Base-by-base conservation (phyloP, 2,797 vertebrate species). In the Bovichtus diacanthus region DNA sequence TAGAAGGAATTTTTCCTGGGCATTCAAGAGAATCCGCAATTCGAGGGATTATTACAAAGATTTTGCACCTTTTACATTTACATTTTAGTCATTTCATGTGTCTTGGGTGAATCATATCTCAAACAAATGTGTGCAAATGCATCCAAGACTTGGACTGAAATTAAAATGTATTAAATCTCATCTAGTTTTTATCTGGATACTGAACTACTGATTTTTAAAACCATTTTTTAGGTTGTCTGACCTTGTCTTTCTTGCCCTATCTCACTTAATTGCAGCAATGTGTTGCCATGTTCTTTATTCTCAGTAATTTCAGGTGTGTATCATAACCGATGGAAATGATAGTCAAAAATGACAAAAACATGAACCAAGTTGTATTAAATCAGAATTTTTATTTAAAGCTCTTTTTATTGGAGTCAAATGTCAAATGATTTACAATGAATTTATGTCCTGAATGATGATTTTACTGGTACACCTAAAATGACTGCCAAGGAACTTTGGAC, bases 401-500 rank as follows among this genome's bases (percentile, higher is more conserved):
- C 3, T 25, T 56, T 31, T 23, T 2, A 39, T 13, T 11, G 0
- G 18, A 68, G 38, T 60, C 4, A 50, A 75, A 64, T 61, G 34
- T 29, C 41, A 59, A 16, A 38, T 2, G 3, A 29, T 51, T 56
- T 29, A 50, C 43, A 60, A 53, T 44, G 5, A 58, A 46, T 7
- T 41, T 23, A 59, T 27, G 34, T 39, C 27, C 19, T 15, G 3
- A 71, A 62, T 38, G 65, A 36, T 56, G 29, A 73, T 82, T 76
- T 65, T 21, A 16, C 55, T 23, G 19, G n/a, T 36, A 9, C 3
- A 55, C 36, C 66, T 36, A 13, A 44, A 59, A 63, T 43, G 60
- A 39, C 82, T 80, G 78, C 84, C 78, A 81, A 75, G 49, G 53
- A 65, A 60, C 74, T 25, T 59, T 55, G 60, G 63, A 18, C 7